A percentile compares a stretch with the other conserved stretches of the same genome.
Conservation (phyloP, 2,113 vertebrate species). For the Rynchops niger region DNA sequence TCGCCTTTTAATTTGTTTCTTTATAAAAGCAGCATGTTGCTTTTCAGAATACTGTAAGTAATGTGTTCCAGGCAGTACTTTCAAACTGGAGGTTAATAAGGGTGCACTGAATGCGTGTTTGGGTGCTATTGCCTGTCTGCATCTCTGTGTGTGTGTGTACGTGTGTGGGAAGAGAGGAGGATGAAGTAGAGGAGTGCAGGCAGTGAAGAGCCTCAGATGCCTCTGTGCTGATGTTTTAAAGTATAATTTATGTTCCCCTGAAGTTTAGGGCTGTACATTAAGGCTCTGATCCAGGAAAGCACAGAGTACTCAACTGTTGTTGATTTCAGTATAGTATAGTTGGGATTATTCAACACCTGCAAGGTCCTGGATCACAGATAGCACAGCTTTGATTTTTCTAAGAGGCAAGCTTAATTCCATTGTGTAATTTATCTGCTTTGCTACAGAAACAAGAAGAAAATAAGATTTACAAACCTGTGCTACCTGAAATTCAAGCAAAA, state of each 20-base stretch:
- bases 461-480: neutral
- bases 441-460: neutral
- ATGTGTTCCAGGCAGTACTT: neutral
- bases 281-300: neutral
- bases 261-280: neutral
- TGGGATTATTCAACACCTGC: neutral
- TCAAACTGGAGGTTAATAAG: conserved; percentile 64
- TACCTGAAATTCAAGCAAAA: neutral
- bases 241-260: neutral
- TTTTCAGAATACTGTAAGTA: conserved; percentile 43
- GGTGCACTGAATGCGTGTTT: neutral
- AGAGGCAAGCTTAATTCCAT: neutral
- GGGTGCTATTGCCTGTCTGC: neutral
- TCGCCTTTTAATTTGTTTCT: conserved; percentile 69
- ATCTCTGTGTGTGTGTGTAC: too few species aligned
- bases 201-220: neutral
- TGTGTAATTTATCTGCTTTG: neutral
- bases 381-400: neutral
- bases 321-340: neutral
- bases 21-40: conserved; percentile 39
- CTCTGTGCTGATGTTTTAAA: neutral
- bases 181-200: neutral
- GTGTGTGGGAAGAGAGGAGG: neutral
- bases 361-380: neutral
- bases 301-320: neutral